Evolutionary conservation across 1,140 invertebrate species (phyloP), one percentile per base, ranked within the genome.

Genomic region (Monomorium pharaonis): DNA sequence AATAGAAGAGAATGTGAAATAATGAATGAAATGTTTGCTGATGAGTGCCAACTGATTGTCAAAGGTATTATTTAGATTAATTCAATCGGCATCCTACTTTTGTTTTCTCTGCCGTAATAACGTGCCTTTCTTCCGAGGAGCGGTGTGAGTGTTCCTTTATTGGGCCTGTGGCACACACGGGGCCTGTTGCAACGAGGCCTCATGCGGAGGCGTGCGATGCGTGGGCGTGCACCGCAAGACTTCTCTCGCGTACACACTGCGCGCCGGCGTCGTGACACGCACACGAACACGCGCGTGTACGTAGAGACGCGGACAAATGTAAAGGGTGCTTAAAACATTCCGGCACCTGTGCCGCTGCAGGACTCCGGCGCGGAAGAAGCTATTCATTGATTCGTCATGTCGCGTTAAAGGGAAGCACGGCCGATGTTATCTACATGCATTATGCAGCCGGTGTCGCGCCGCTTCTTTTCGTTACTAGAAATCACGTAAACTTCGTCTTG

Each of bases 251-350:
- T 54, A 21, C 21, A 27, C 21, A 42, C 74, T 42, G 12, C 37
- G 24, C 58, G 27, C 27, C 65, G 42, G 37, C 84, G 44, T 51
- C 27, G 67, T 75, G 42, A 37, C n/a, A 42, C 75, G 37, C 44
- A 51, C 21, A 30, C 63, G 42, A 74, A 76, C n/a, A 27, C 33
- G 12, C 54, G 14, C 30, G 37, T 67, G 65, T 62, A 70, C 63
- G 84, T 56, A 65, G 49, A 58, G n/a, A n/a, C n/a, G n/a, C 83
- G 78, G 84, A 90, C 86, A 47, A 90, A 90, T 90, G 89, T 90
- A 90, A 90, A 21, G 89, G 89, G 89, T 90, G 89, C 86, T 65
- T 87, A 44, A 74, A 88, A 90, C 89, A 78, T 80, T 76, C 88
- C 51, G 69, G 30, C 89, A 89, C 86, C 84, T 88, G 86, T 47